Conservation (phyloP, 2,113 vertebrate genomes). For the Sphaerodactylus townsendi region DNA sequence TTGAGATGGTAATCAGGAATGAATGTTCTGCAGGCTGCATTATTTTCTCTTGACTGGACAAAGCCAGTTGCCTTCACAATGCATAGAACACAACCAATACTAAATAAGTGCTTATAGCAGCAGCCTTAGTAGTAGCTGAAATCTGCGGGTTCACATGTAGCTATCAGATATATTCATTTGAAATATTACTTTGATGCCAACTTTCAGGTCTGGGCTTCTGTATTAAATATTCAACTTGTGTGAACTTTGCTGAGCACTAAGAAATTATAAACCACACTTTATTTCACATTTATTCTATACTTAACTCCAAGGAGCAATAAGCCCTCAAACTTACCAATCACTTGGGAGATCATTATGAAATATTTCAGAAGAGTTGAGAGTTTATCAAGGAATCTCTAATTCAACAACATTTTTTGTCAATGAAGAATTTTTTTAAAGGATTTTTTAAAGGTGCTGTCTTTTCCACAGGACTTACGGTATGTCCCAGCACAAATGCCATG, state of each 20-base stretch:
- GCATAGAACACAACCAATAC: too few relatives aligned
- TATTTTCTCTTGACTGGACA: too few relatives aligned
- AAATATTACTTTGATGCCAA: too few relatives aligned
- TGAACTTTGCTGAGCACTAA: background rate
- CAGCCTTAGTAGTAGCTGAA: too few relatives aligned
- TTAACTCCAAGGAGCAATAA: background rate
- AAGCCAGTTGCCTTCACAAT: too few relatives aligned
- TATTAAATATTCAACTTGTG: background rate
- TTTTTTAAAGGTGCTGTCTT: slow-evolving; percentile 25
- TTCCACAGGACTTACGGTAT: slow-evolving; percentile 35
- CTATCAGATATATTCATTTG: too few relatives aligned
- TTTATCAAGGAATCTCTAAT: slow-evolving; percentile 25
- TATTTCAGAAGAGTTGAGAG: background rate
- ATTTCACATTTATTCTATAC: background rate
- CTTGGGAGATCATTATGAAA: slow-evolving; percentile 34
- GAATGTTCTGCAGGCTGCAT: too few relatives aligned
- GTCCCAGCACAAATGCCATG: slow-evolving; percentile 37
- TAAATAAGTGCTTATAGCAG: too few relatives aligned
- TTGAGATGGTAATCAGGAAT: background rate
- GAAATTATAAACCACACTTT: background rate
- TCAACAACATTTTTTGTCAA: slow-evolving; percentile 3
- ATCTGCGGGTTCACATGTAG: too few relatives aligned
- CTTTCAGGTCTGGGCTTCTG: too few relatives aligned
- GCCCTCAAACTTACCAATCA: background rate
- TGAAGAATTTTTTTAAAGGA: background rate